Percentiles rank a stretch among this genome's conserved stretches.
These are phyloP conservation scores for Calyptomena viridis DNA, from an alignment of 2,113 vertebrate genomes.

Conservation along the genomic window DNA sequence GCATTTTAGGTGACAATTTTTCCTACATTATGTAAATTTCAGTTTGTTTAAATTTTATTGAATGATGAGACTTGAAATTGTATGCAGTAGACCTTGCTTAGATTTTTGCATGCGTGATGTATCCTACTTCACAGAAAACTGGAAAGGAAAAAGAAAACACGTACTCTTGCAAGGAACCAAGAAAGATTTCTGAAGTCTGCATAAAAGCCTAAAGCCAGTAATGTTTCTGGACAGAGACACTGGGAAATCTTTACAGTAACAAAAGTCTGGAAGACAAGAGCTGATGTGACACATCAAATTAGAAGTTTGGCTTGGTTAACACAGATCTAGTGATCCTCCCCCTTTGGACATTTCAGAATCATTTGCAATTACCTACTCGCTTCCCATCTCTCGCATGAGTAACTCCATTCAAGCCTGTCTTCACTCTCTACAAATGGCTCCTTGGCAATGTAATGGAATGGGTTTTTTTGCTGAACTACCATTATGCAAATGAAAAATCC, in stretches of 20 bases:
- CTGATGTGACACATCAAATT: not conserved
- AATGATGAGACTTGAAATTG: not conserved
- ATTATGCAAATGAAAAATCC: not conserved
- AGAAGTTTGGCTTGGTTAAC: not conserved
- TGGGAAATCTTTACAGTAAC: not conserved
- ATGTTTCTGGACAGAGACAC: not conserved
- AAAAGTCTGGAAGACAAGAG: not conserved
- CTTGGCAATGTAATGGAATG: not conserved
- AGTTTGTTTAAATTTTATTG: not conserved
- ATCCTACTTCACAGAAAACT: not conserved
- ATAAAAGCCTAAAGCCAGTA: not conserved
- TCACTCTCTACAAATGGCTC: not conserved
- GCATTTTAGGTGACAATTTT: not conserved
- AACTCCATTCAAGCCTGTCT: constrained; percentile 21
- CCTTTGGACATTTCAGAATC: not conserved
- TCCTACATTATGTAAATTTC: not conserved
- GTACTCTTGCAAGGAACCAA: not conserved
- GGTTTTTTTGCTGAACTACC: not conserved
- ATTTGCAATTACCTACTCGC: not conserved
- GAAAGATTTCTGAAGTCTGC: not conserved
- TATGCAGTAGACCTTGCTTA: not conserved
- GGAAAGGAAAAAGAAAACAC: not conserved
- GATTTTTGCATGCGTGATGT: not conserved
- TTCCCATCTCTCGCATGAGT: constrained; percentile 25
- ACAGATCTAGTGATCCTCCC: not conserved